phyloP scores from a whole-genome alignment of 2,797 vertebrate genomes.

The Sarcophilus harrisii region DNA sequence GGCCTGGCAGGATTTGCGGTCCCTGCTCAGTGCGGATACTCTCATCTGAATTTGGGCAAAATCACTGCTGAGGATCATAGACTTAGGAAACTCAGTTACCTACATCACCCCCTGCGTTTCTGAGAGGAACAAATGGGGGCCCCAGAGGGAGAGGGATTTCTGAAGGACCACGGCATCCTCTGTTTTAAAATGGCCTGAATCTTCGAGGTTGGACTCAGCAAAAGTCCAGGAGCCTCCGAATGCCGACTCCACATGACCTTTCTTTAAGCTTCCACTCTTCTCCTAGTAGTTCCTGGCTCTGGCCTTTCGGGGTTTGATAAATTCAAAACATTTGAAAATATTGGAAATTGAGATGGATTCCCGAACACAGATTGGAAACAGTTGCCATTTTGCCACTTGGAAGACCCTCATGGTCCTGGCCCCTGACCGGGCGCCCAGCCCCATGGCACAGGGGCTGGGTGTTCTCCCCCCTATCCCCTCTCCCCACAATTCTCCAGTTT shows the following conservation, averaged over 20 bases:
- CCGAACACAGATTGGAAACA: background rate
- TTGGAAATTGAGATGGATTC: background rate
- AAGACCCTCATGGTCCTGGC: background rate
- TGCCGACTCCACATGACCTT: background rate
- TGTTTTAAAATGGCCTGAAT: background rate
- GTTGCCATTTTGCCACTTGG: background rate
- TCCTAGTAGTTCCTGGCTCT: background rate
- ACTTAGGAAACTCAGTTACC: background rate
- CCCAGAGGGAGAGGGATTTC: background rate
- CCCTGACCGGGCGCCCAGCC: background rate
- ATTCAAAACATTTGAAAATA: background rate
- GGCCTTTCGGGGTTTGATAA: background rate
- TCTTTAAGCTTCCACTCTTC: background rate
- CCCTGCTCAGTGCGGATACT: background rate
- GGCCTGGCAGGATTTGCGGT: background rate
- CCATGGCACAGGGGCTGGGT: background rate
- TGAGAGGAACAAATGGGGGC: background rate
- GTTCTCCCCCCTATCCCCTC: background rate
- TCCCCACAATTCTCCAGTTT: background rate
- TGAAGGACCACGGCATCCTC: too few relatives aligned
- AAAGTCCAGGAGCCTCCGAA: background rate
- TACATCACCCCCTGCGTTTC: background rate
- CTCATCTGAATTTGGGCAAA: background rate
- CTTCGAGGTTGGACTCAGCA: background rate
- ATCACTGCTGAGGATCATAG: background rate